Conservation (phyloP, 2,113 vertebrate species). For the Etia nguti region DNA sequence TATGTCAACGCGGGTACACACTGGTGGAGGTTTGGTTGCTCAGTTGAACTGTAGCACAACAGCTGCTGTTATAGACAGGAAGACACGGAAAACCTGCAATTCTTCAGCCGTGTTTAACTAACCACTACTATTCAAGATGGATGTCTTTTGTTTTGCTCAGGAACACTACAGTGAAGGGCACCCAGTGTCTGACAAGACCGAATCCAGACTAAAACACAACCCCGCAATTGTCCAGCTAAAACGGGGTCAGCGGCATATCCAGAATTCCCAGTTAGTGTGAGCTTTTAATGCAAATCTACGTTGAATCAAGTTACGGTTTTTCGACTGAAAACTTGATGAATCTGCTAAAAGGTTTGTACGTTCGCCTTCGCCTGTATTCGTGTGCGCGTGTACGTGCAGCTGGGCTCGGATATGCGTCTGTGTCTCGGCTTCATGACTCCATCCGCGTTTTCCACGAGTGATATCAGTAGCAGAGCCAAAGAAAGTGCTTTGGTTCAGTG, state of each 20-base stretch:
- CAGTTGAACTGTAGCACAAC: not conserved
- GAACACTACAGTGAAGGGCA: not conserved
- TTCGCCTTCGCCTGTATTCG: not conserved
- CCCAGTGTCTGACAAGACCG: not conserved
- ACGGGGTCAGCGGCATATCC: not conserved
- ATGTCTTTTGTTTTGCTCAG: not conserved
- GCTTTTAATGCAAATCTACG: not conserved
- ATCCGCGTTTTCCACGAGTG: constrained; percentile 12
- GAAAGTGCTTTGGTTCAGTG: constrained; percentile 27
- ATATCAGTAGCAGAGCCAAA: constrained; percentile 22
- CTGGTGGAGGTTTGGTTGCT: not conserved
- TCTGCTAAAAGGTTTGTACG: not conserved
- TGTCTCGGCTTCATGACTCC: not conserved
- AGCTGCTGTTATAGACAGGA: not conserved
- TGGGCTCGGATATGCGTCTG: not conserved
- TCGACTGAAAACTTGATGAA: not conserved
- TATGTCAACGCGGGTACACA: not conserved
- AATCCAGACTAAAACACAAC: not conserved
- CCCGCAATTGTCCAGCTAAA: not conserved
- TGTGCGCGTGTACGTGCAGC: not conserved
- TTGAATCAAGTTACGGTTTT: not conserved
- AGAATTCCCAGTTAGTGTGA: not conserved
- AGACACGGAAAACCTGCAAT: accelerated
- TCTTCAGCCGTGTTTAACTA: not conserved
- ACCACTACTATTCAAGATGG: not conserved